These are phyloP conservation scores for Caradrina clavipalpis DNA, from an alignment of 2,888 invertebrate species.

Conservation along the genomic window DNA sequence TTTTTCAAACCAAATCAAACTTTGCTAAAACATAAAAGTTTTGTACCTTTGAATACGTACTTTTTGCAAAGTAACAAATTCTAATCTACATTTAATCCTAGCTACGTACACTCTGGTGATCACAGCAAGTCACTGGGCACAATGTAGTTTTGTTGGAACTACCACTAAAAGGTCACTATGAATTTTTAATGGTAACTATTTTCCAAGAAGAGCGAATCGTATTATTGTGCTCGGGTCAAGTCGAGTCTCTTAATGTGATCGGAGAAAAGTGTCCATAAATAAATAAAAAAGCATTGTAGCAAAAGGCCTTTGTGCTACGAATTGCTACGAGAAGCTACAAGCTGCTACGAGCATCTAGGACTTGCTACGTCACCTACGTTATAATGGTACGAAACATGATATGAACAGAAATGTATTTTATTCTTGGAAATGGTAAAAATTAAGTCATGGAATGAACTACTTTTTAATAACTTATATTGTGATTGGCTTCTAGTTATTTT, in stretches of 20 bases:
- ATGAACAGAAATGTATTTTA: conserved; percentile 31
- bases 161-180: conserved; percentile 60
- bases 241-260: conserved; percentile 62
- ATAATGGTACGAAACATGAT: conserved; percentile 23
- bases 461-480: too few species aligned
- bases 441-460: too few species aligned
- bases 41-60: conserved; percentile 16
- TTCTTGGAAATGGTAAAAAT: too few species aligned
- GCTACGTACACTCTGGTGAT: conserved; percentile 14
- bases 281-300: conserved; percentile 60
- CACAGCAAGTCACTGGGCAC: conserved; percentile 39
- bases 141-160: conserved; percentile 41
- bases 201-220: conserved; percentile 52
- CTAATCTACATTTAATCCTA: conserved; percentile 29
- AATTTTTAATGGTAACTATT: conserved; percentile 64
- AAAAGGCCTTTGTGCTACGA: conserved; percentile 50
- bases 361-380: conserved; percentile 36
- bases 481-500: background rate
- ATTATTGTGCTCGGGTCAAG: conserved; percentile 56
- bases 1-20: conserved; percentile 30
- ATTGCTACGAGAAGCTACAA: conserved; percentile 36
- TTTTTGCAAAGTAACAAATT: conserved; percentile 29
- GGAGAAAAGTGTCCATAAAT: conserved; percentile 64
- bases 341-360: conserved; percentile 24
- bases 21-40: conserved; percentile 35